Evolutionary conservation across 2,888 invertebrate species (phyloP), one percentile per base, ranked within the genome.

Genomic region (Cheilosia variabilis): DNA sequence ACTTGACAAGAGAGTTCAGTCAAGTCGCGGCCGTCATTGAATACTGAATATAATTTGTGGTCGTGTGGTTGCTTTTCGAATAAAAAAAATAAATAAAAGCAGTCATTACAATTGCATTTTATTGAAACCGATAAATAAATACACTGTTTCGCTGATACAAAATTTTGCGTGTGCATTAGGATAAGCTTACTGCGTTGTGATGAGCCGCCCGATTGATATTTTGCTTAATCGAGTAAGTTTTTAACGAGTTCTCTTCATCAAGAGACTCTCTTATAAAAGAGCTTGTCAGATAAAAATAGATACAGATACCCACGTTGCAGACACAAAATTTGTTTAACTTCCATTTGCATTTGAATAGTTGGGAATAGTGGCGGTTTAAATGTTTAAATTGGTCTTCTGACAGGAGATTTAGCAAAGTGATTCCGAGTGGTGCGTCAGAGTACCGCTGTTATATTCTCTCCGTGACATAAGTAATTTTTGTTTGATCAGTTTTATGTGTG

Each of bases 141-240:
- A 17, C 17, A 45, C 7, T 9, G 3, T 9, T 6, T 45, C n/a
- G 45, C 15, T 7, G 45, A 45, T 6, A n/a, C 4, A 43, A 5
- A n/a, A 43, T 13, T 55, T 53, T 79, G 17, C 34, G 50, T 53
- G 17, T 41, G 75, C 19, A 17, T 24, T 72, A 24, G n/a, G 57
- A 72, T 66, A 52, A 58, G 63, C 58, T 72, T 65, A 27, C 31
- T 37, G 27, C 9, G 41, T 34, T 34, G 43, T 15, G 77, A 91
- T 92, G 92, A 91, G 90, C 73, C 89, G 91, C 62, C 90, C 92
- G 60, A 92, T 92, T 83, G 92, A 92, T 89, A 91, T 92, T 66
- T 84, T 92, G 57, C 88, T 92, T 76, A 89, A 90, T 77, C 91
- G 91, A 77, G 92, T 92, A 90, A 92, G 91, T 89, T 88, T 88